Evolutionary conservation across 1,140 invertebrate species (phyloP), one percentile per base, ranked within the genome.

Genomic region (Antheraea pernyi): DNA sequence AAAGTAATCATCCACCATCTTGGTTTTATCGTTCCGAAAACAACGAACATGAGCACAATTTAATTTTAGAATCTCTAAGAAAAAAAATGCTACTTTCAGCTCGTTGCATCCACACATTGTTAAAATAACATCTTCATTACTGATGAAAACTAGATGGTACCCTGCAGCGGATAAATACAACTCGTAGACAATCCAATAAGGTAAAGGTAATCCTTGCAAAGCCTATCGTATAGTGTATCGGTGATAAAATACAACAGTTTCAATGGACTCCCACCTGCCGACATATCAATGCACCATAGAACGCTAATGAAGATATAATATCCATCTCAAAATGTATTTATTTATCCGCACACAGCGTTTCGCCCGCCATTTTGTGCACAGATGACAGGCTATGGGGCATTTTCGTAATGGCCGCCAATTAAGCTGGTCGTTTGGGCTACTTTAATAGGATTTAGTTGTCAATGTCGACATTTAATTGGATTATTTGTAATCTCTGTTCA

Each of bases 301-400:
- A 81, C 86, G 84, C 81, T 89, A 89, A 89, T 89, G 87, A 89
- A 89, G 87, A 89, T 89, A 89, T 88, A 89, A 89, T 89, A 89
- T 89, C 87, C 80, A 81, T 81, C 83, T 84, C 72, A 72, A 78
- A 84, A 80, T 80, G 81, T 85, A 86, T 87, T 90, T 85, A 90
- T 90, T 84, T 84, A 83, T 78, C 81, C 78, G 82, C 81, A 75
- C 83, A 74, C 74, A 74, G 76, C 72, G 67, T 48, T 63, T 48
- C 70, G 46, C 60, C 77, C 77, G 81, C 83, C 85, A 88, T 90
- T 88, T 88, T 90, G 83, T 82, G 78, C 84, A 79, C 64, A 71
- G 80, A 84, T 86, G 86, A 88, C 85, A 86, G 82, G 77, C 77
- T 75, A 78, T 80, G 77, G 75, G 76, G 73, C 67, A 76, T 76